Evolutionary conservation across 2,113 vertebrate species (phyloP).

Genomic region (Hemiscyllium ocellatum): DNA sequence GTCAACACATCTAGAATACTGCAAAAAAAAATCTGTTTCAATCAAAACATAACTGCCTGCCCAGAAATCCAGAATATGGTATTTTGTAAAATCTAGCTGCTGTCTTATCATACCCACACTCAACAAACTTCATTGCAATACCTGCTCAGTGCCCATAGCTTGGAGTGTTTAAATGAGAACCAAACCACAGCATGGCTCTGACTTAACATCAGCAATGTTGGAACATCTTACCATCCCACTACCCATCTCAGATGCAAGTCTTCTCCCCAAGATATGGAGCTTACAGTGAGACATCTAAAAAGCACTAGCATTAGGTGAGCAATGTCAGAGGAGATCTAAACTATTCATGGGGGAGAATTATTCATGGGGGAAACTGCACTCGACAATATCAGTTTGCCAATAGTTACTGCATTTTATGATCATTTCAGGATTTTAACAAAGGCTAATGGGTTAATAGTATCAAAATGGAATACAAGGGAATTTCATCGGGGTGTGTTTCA

Average conservation of each 20-base stretch:
- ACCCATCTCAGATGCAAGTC: background rate
- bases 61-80: no score
- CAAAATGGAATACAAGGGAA: background rate
- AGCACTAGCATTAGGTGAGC: background rate
- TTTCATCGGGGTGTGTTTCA: background rate
- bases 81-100: no score
- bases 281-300: background rate
- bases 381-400: background rate
- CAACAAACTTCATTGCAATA: background rate
- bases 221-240: background rate
- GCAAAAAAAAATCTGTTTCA: no score
- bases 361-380: background rate
- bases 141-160: background rate
- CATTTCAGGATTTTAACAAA: background rate
- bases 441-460: background rate
- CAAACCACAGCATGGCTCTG: background rate
- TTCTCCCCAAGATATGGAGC: background rate
- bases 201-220: background rate
- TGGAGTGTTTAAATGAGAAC: background rate
- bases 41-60: no score
- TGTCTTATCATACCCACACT: background rate
- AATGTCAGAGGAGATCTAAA: background rate
- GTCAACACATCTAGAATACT: no score
- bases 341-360: background rate
- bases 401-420: background rate